phyloP scores from a whole-genome alignment of 2,888 invertebrate genomes.

The Meliscaeva auricollis region DNA sequence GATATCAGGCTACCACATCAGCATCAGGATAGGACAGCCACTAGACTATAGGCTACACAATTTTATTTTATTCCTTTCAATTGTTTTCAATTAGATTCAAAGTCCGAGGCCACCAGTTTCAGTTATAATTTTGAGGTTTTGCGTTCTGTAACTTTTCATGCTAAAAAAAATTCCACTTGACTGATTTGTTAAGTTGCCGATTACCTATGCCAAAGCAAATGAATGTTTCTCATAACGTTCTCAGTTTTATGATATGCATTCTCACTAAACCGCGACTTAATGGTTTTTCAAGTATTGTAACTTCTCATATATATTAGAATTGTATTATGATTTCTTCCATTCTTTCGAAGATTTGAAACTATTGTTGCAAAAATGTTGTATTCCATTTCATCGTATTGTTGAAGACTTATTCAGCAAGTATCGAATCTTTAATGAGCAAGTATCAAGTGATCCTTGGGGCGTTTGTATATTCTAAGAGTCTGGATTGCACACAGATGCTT shows the following conservation, averaged over 20 bases:
- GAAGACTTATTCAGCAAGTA: conserved; percentile 25
- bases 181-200: conserved; percentile 52
- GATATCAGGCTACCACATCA: conserved; percentile 29
- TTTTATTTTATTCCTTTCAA: conserved; percentile 50
- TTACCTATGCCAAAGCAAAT: too few species aligned
- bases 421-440: conserved; percentile 51
- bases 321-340: conserved; percentile 25
- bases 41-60: not conserved
- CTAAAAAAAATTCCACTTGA: conserved; percentile 62
- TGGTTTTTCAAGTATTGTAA: conserved; percentile 58
- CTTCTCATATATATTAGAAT: too few species aligned
- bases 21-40: conserved; percentile 30
- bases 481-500: conserved; percentile 52
- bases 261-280: conserved; percentile 64
- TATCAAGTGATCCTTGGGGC: conserved; percentile 73
- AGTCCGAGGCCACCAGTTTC: conserved; percentile 39
- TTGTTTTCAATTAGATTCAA: conserved; percentile 65
- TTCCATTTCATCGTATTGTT: conserved; percentile 53
- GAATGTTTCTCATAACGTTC: conserved; percentile 5
- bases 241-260: conserved; percentile 50
- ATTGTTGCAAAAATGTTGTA: conserved; percentile 58
- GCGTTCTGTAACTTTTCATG: not conserved
- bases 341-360: conserved; percentile 36
- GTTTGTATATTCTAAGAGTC: conserved; percentile 32
- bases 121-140: conserved; percentile 37